Conservation (phyloP, 2,888 invertebrate genomes). For the Tiphia femorata region DNA sequence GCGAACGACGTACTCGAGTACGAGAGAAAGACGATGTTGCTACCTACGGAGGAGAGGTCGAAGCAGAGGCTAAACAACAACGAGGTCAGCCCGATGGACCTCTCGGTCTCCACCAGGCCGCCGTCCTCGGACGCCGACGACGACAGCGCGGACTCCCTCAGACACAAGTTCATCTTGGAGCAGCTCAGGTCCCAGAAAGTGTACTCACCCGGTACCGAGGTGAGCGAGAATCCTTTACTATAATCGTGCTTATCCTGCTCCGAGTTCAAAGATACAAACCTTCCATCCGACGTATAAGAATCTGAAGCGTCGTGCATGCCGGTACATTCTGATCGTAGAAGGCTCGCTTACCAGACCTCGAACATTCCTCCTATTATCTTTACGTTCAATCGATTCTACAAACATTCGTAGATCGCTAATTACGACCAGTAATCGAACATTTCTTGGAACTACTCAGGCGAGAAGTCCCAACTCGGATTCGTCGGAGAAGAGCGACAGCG, state of each 20-base stretch:
- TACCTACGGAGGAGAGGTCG: conserved; percentile 53
- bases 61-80: conserved; percentile 58
- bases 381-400: no score
- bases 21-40: conserved; percentile 56
- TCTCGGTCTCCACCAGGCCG: conserved; percentile 64
- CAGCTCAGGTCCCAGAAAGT: conserved; percentile 63
- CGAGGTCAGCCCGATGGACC: conserved; percentile 66
- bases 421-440: background rate
- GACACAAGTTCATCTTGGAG: conserved; percentile 65
- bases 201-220: conserved; percentile 63
- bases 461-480: conserved; percentile 65
- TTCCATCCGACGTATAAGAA: no score
- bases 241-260: no score
- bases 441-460: conserved; percentile 39
- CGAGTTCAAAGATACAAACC: no score
- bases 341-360: no score
- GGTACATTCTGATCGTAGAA: no score
- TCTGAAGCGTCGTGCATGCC: no score
- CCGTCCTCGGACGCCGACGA: conserved; percentile 62
- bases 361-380: no score
- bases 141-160: conserved; percentile 64
- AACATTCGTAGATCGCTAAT: no score
- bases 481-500: conserved; percentile 63
- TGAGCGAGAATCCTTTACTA: no score
- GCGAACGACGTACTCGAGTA: conserved; percentile 54